Conservation (phyloP, 2,888 invertebrate genomes). For the Disparrhopalites patrizii region DNA sequence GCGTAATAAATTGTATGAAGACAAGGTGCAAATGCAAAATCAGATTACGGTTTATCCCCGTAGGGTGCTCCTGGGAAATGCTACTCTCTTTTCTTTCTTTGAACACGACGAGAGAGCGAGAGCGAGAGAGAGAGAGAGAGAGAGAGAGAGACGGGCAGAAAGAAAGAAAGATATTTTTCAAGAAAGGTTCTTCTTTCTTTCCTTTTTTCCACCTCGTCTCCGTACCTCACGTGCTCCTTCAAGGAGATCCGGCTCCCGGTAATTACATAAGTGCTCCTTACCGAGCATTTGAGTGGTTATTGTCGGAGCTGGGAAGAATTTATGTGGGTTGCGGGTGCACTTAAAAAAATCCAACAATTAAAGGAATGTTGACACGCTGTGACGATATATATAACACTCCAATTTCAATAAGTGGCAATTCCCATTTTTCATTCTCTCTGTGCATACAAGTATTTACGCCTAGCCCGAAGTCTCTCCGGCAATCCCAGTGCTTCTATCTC, state of each 20-base stretch:
- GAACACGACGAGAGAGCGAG: background rate
- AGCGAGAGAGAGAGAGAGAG: background rate
- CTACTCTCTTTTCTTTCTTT: no score
- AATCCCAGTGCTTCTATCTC: background rate
- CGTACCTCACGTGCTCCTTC: no score
- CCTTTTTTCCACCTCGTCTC: background rate
- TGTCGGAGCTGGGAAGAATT: no score
- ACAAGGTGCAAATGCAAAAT: constrained; percentile 11
- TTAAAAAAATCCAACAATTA: constrained; percentile 16
- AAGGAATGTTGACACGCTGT: background rate
- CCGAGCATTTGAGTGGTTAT: no score
- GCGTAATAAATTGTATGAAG: background rate
- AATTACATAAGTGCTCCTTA: no score
- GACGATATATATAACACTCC: constrained; percentile 11
- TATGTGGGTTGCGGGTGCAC: background rate
- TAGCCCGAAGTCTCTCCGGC: constrained; percentile 2
- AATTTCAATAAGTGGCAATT: constrained; percentile 28
- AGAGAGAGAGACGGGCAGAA: background rate
- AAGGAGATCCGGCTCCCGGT: no score
- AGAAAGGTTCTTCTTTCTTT: background rate
- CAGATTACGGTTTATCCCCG: constrained; percentile 20
- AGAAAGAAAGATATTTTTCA: background rate
- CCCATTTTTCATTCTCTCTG: constrained; percentile 25
- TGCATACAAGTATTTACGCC: no score
- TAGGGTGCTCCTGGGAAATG: no score